Conservation (phyloP, 2,888 invertebrate genomes). For the Papilio gigon region DNA sequence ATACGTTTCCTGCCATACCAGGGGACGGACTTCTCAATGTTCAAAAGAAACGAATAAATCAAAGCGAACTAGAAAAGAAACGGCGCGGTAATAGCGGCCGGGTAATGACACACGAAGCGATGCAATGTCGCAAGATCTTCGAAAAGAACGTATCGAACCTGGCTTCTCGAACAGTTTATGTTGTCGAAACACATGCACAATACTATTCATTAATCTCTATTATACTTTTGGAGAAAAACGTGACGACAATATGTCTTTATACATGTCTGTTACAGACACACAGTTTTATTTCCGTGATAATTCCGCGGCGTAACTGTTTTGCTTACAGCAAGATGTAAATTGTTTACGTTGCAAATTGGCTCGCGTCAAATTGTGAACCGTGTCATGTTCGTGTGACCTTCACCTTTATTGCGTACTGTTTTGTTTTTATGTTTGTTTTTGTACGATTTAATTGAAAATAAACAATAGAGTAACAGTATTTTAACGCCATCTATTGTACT, state of each 20-base stretch:
- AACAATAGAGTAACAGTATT: no score
- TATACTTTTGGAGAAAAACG: no score
- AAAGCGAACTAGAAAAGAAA: constrained; percentile 12
- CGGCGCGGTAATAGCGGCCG: neutral
- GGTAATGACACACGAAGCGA: neutral
- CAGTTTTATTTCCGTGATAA: neutral
- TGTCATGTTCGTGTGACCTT: neutral
- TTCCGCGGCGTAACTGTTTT: neutral
- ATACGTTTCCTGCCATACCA: neutral
- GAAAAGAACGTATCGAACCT: no score
- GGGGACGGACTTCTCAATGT: neutral
- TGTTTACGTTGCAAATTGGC: constrained; percentile 2
- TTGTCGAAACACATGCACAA: no score
- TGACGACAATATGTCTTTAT: neutral
- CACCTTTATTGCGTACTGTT: neutral
- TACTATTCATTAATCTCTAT: no score
- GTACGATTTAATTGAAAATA: no score
- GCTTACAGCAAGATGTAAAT: constrained; percentile 3
- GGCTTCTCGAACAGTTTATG: no score
- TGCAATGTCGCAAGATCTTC: neutral
- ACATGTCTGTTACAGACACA: neutral
- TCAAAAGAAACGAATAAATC: constrained; percentile 35
- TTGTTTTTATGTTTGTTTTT: neutral
- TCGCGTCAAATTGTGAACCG: neutral
- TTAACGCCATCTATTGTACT: neutral